Evolutionary conservation across 2,797 vertebrate genomes (phyloP).

Genomic region (Phalanger gymnotis): DNA sequence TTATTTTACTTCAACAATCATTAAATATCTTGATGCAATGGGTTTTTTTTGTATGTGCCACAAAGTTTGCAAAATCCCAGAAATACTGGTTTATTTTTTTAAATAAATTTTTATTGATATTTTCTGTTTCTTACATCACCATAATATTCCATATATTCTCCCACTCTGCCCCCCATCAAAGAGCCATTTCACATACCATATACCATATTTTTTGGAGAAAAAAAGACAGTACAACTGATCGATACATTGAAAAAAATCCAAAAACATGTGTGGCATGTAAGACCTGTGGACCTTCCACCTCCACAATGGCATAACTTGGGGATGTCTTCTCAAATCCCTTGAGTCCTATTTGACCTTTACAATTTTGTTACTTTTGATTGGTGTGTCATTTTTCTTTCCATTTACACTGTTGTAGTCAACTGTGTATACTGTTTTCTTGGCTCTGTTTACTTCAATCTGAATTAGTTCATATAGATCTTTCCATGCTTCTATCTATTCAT

Average conservation of each 20-base stretch:
- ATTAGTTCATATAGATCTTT: neutral
- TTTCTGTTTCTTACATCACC: neutral
- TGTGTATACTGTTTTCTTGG: neutral
- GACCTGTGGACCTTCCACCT: neutral
- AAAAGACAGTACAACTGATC: neutral
- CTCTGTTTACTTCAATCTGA: neutral
- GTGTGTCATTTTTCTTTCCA: neutral
- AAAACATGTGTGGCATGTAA: neutral
- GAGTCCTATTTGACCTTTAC: neutral
- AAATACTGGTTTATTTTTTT: no score
- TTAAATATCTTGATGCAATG: no score
- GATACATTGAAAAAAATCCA: neutral
- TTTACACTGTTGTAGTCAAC: neutral
- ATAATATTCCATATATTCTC: neutral
- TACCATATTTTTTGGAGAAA: neutral
- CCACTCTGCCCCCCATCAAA: neutral
- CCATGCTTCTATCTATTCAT: neutral
- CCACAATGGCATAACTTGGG: neutral
- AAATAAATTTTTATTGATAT: no score
- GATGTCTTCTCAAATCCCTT: neutral
- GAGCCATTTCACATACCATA: neutral
- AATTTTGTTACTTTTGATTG: neutral
- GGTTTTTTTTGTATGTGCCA: no score
- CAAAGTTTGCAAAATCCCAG: no score
- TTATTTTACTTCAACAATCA: no score